phyloP scores from a whole-genome alignment of 2,797 vertebrate genomes.

The Hybognathus amarus region DNA sequence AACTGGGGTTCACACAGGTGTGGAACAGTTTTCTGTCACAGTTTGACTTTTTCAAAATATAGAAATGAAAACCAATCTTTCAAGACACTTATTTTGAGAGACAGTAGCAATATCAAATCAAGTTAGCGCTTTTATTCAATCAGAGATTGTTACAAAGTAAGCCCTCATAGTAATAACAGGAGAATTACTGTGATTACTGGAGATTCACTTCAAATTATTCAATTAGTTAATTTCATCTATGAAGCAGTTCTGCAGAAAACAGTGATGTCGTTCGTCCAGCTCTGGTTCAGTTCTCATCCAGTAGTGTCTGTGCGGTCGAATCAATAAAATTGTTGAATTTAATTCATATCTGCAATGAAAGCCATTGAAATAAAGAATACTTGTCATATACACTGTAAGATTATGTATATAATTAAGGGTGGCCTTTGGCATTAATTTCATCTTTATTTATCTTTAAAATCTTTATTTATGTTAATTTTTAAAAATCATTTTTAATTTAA shows the following conservation, averaged over 20 bases:
- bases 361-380: not conserved
- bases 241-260: too few species aligned
- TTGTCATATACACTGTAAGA: not conserved
- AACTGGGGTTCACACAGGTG: slow-evolving; percentile 93
- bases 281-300: not conserved
- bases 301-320: not conserved
- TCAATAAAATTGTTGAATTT: too few species aligned
- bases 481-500: not conserved
- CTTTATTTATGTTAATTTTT: not conserved
- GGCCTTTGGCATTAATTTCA: not conserved
- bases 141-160: too few species aligned
- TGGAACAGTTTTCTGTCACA: not conserved
- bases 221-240: too few species aligned
- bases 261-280: too few species aligned
- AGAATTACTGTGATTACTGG: too few species aligned
- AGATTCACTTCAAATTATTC: not conserved
- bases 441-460: not conserved
- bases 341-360: too few species aligned
- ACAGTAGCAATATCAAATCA: not conserved
- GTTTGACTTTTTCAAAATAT: not conserved
- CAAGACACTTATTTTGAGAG: not conserved
- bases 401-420: not conserved
- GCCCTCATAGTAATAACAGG: too few species aligned
- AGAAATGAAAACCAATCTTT: not conserved
- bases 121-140: too few species aligned